phyloP scores from a whole-genome alignment of 64 coral and sea anemone species.

The Montipora capricornis region DNA sequence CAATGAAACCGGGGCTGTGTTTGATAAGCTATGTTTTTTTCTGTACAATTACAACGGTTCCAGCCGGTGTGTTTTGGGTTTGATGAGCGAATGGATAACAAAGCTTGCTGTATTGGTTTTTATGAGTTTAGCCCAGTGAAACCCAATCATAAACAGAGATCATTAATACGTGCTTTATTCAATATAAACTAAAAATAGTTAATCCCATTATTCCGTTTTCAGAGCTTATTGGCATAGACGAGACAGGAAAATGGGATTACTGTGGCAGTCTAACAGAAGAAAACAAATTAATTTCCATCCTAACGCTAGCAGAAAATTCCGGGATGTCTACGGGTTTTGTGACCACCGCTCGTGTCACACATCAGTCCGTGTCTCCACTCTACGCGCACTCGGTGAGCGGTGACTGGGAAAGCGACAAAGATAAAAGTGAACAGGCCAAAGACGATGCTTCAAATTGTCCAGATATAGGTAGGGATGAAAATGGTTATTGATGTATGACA shows the following conservation, averaged over 20 bases:
- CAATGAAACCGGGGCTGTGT: too few species aligned
- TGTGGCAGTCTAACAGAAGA: slow-evolving; percentile 53
- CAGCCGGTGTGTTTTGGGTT: too few species aligned
- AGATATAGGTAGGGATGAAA: slow-evolving; percentile 61
- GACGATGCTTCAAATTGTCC: slow-evolving; percentile 26
- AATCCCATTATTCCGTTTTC: neutral
- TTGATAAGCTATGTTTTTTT: too few species aligned
- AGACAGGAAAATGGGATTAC: slow-evolving; percentile 40
- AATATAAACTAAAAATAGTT: neutral
- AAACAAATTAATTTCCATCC: slow-evolving; percentile 61
- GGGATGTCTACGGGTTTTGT: slow-evolving; percentile 86
- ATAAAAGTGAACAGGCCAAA: neutral
- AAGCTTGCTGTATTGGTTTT: too few species aligned
- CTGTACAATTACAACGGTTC: too few species aligned
- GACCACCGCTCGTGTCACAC: slow-evolving; percentile 67
- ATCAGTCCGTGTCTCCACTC: slow-evolving; percentile 46
- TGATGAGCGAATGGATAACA: too few species aligned
- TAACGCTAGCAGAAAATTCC: slow-evolving; percentile 72
- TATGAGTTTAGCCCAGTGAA: too few species aligned
- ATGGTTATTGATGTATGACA: too few species aligned
- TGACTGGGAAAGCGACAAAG: slow-evolving; percentile 81
- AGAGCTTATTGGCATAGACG: slow-evolving; percentile 63
- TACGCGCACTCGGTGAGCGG: slow-evolving; percentile 63
- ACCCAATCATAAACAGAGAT: too few species aligned
- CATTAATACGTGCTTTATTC: neutral